A percentile compares a stretch with the other conserved stretches of the same genome.
Conservation (phyloP, 2,113 vertebrate species). For the Riparia riparia region DNA sequence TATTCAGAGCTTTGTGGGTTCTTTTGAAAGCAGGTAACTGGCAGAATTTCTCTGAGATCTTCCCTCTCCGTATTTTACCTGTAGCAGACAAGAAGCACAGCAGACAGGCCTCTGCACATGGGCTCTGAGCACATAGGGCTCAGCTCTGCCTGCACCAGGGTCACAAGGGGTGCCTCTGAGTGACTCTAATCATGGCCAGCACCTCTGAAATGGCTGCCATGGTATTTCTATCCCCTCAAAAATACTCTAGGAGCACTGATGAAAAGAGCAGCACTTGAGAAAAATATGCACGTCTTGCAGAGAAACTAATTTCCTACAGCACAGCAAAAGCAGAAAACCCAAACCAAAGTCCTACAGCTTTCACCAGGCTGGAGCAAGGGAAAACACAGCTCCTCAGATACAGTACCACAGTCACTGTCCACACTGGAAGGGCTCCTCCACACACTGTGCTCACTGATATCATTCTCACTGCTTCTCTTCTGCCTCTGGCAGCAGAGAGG, state of each 20-base stretch:
- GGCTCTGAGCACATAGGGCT: accelerated
- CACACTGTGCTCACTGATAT: accelerated
- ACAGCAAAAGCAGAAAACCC: background rate
- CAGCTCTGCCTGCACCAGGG: accelerated
- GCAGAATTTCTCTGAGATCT: accelerated
- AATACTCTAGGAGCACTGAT: background rate
- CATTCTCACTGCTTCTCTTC: accelerated
- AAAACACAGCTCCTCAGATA: accelerated
- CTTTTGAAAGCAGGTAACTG: background rate
- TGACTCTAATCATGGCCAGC: background rate
- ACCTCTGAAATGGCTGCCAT: accelerated
- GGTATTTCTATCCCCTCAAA: background rate
- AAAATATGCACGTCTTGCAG: accelerated
- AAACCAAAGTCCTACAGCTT: background rate
- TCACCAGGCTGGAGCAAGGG: background rate
- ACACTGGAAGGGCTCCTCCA: background rate
- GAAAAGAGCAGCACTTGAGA: background rate
- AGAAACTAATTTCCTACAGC: background rate
- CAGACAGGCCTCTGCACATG: no score
- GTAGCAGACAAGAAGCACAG: background rate
- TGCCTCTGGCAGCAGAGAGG: background rate
- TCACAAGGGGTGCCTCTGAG: accelerated
- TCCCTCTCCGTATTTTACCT: background rate
- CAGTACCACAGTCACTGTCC: accelerated
- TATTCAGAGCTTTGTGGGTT: background rate